phyloP scores from a whole-genome alignment of 2,888 invertebrate species.

The Chrysolina oricalcia region DNA sequence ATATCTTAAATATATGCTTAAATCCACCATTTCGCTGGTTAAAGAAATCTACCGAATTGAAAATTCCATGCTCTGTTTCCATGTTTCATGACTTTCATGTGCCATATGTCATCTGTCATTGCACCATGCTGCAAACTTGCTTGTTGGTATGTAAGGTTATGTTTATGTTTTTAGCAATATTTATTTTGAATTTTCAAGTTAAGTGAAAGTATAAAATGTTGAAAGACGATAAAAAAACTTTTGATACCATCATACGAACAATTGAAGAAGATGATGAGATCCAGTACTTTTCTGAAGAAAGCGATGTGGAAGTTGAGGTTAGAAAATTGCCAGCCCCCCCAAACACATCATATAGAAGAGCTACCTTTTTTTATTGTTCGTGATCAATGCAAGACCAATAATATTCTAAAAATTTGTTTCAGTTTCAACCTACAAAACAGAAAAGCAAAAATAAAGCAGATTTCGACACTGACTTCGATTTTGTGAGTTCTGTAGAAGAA shows the following conservation, averaged over 20 bases:
- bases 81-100: no score
- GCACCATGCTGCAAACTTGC: no score
- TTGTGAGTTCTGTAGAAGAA: constrained; percentile 84
- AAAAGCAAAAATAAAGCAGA: constrained; percentile 80
- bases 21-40: no score
- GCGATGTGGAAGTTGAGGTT: constrained; percentile 87
- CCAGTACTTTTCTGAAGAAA: constrained; percentile 85
- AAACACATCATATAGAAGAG: no score
- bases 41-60: no score
- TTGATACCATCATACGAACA: constrained; percentile 79
- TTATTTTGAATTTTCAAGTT: neutral
- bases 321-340: constrained; percentile 50
- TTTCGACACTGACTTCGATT: constrained; percentile 87
- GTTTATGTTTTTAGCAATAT: no score
- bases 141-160: no score
- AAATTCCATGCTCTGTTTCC: no score
- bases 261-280: constrained; percentile 89
- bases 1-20: no score
- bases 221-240: constrained; percentile 34
- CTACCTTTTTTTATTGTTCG: no score
- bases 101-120: no score
- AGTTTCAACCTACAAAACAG: constrained; percentile 90
- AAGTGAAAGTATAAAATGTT: constrained; percentile 16
- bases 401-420: constrained; percentile 15
- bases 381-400: no score